Conservation (phyloP, 2,888 invertebrate species). For the Bembecia ichneumoniformis region DNA sequence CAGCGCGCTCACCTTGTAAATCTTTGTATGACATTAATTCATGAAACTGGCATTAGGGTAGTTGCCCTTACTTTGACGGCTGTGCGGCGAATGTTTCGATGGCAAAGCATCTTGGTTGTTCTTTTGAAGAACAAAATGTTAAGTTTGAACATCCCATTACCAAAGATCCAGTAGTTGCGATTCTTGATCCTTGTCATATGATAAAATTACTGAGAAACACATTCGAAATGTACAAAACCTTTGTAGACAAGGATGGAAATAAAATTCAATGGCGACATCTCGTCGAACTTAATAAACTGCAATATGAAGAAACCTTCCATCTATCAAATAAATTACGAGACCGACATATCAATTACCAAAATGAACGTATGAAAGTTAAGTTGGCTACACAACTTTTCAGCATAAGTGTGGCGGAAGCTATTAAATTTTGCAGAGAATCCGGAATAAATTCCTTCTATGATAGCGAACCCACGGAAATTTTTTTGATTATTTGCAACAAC, state of each 20-base stretch:
- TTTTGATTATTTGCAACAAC: conserved; percentile 4
- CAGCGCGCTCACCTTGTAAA: no score
- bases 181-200: conserved; percentile 11
- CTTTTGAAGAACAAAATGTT: conserved; percentile 3
- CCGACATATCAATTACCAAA: conserved; percentile 6
- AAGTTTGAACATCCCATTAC: conserved; percentile 10
- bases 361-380: conserved; percentile 5
- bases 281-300: conserved; percentile 4
- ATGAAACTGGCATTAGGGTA: no score
- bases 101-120: neutral
- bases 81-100: neutral
- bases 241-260: conserved; percentile 6
- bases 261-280: conserved; percentile 5
- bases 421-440: conserved; percentile 4
- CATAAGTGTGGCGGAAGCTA: conserved; percentile 5
- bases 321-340: conserved; percentile 6
- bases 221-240: conserved; percentile 6
- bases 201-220: conserved; percentile 11
- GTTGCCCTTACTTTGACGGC: neutral
- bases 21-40: no score
- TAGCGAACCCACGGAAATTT: conserved; percentile 1
- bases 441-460: conserved; percentile 1
- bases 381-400: conserved; percentile 7
- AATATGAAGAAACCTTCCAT: conserved; percentile 7
- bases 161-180: conserved; percentile 4